phyloP scores from a whole-genome alignment of 2,888 invertebrate species.

The Acholoe squamosa region DNA sequence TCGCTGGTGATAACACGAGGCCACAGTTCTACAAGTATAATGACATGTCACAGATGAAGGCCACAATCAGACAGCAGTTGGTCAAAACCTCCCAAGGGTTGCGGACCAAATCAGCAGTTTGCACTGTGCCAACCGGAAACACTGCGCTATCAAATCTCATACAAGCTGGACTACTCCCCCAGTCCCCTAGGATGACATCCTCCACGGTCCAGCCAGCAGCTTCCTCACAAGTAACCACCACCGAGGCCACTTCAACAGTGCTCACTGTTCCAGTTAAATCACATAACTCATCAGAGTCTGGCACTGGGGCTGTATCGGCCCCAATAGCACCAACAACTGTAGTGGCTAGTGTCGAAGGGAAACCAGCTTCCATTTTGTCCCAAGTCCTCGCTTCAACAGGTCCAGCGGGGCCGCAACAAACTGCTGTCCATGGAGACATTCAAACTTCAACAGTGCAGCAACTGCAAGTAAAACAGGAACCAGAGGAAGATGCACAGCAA shows the following conservation, averaged over 20 bases:
- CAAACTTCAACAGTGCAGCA: neutral
- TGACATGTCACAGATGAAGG: conserved; percentile 55
- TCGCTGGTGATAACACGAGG: neutral
- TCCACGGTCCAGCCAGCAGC: conserved; percentile 3
- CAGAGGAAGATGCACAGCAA: neutral
- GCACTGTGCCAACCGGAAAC: neutral
- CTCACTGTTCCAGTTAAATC: neutral
- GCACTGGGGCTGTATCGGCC: neutral
- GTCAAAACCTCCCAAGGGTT: conserved; percentile 72
- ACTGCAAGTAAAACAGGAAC: neutral
- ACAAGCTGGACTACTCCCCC: conserved; percentile 59
- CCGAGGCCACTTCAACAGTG: neutral
- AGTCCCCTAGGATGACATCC: neutral
- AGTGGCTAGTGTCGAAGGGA: neutral
- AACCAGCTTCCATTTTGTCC: neutral
- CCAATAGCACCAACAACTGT: neutral
- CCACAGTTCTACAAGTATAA: conserved; percentile 60
- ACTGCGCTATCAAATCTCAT: conserved; percentile 60
- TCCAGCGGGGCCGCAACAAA: neutral
- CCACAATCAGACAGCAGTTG: conserved; percentile 77
- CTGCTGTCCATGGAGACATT: neutral
- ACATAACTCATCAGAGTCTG: neutral
- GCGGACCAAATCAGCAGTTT: conserved; percentile 48
- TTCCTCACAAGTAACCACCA: neutral
- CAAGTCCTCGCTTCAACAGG: conserved; percentile 7